Percentiles rank a stretch among this genome's conserved stretches.
These are phyloP conservation scores for Macquaria australasica DNA, from an alignment of 2,113 vertebrate genomes.

Conservation along the genomic window DNA sequence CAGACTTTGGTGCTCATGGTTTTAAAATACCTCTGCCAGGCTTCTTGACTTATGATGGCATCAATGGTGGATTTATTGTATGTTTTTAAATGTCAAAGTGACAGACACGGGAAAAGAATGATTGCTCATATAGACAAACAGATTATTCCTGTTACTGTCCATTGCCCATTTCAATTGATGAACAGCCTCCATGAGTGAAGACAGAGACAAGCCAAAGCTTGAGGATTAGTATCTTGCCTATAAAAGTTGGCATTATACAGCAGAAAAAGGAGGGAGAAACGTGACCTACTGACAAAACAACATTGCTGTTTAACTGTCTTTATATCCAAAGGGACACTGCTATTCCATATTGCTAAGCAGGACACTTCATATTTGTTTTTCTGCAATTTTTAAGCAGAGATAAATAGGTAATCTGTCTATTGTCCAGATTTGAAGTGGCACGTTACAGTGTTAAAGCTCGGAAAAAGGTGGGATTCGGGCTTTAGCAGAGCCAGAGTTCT, in stretches of 20 bases:
- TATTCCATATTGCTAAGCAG: neutral
- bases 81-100: conserved; percentile 29
- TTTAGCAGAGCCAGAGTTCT: conserved; percentile 21
- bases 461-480: conserved; percentile 29
- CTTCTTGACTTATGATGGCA: conserved; percentile 40
- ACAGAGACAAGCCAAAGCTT: conserved; percentile 15
- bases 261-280: neutral
- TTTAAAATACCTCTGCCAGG: conserved; percentile 33
- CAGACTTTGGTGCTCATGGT: conserved; percentile 52
- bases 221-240: conserved; percentile 4
- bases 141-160: conserved; percentile 16
- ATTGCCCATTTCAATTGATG: conserved; percentile 17
- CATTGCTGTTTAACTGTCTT: neutral
- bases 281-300: neutral
- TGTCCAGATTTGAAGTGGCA: conserved; percentile 11
- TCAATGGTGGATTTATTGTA: conserved; percentile 25
- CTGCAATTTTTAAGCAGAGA: conserved; percentile 1
- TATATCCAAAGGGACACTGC: neutral
- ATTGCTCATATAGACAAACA: neutral
- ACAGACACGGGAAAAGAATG: conserved; percentile 5
- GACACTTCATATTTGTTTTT: neutral
- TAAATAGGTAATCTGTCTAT: conserved; percentile 24
- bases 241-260: conserved; percentile 5
- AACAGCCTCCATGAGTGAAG: conserved; percentile 7
- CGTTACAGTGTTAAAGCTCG: neutral